Evolutionary conservation across 2,113 vertebrate species (phyloP), one percentile per base, ranked within the genome.

Genomic region (Litocranius walleri): DNA sequence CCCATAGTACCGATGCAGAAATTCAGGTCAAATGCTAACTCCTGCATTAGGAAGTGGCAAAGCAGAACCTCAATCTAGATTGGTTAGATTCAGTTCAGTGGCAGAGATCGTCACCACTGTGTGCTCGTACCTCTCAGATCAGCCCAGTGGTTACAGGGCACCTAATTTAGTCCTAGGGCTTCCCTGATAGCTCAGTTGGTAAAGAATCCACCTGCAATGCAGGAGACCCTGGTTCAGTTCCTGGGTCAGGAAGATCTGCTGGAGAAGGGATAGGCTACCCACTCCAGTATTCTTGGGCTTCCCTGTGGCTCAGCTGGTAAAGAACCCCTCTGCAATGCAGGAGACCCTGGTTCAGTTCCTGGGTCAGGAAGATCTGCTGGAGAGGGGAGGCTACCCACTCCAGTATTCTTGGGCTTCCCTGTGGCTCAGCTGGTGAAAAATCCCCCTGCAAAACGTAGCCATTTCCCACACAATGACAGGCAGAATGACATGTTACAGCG

Each of bases 51-150:
- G 57, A n/a, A 17, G 8, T n/a, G 52, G 15, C 36, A 61, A 48
- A 45, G 29, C 15, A 45, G 91, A 78, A 6, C 71, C 54, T 7
- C 92, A 56, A 50, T 67, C 29, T 43, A 33, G 33, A 40, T 0
- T 17, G 8, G n/a, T 14, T 15, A 5, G 30, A 17, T 45, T 36
- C 81, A 1, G 0, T 48, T 71, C 0, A 0, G 1, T 59, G 59
- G 61, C 80, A 43, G 80, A 54, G 77, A n/a, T 45, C 16, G 21
- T 88, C 33, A 29, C 45, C 43, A 0, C 9, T 29, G 0, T 10
- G 4, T 48, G 27, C 43, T 71, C 13, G 5, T 7, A 2, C 43
- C 74, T 67, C 43, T 94, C 59, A 7, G 17, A 30, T 43, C 50
- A 83, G 86, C 48, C 29, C 84, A 12, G 1, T 12, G 2, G 15